Evolutionary conservation across 2,113 vertebrate genomes (phyloP).

Genomic region (Paradisaea rubra): DNA sequence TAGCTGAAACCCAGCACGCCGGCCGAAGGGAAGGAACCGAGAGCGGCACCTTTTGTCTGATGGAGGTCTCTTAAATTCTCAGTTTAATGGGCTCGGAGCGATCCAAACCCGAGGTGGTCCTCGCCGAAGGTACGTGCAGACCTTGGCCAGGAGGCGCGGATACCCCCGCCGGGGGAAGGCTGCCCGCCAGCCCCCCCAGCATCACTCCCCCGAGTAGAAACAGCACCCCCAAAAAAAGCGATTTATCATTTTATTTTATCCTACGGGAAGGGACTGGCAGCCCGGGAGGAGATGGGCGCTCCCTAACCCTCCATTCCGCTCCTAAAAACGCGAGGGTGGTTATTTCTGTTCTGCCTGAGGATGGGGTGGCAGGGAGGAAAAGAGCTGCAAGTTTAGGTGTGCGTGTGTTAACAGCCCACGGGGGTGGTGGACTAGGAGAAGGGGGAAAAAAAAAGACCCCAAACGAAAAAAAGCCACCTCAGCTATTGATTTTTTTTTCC

Average conservation of each 20-base stretch:
- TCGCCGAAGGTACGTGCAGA: constrained; percentile 8
- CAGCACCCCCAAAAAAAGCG: fast-evolving
- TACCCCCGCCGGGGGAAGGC: not conserved
- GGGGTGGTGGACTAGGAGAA: no score
- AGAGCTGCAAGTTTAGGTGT: not conserved
- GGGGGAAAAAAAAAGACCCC: not conserved
- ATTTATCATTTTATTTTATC: not conserved
- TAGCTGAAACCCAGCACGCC: not conserved
- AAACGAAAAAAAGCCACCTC: not conserved
- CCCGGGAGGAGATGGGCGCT: not conserved
- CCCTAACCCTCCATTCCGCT: not conserved
- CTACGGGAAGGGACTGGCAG: not conserved
- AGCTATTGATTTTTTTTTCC: not conserved
- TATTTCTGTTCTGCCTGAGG: not conserved
- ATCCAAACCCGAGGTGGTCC: not conserved
- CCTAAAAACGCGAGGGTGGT: not conserved
- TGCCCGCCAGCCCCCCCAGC: not conserved
- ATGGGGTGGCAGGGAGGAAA: not conserved
- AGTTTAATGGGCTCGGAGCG: not conserved
- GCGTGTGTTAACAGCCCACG: not conserved
- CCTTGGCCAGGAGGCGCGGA: not conserved
- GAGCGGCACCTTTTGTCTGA: constrained; percentile 49
- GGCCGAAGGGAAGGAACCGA: not conserved
- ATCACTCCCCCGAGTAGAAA: not conserved
- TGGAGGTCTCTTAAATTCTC: not conserved